Base-by-base conservation (phyloP, 2,888 invertebrate species). In the Drosophila flavopinicola region DNA sequence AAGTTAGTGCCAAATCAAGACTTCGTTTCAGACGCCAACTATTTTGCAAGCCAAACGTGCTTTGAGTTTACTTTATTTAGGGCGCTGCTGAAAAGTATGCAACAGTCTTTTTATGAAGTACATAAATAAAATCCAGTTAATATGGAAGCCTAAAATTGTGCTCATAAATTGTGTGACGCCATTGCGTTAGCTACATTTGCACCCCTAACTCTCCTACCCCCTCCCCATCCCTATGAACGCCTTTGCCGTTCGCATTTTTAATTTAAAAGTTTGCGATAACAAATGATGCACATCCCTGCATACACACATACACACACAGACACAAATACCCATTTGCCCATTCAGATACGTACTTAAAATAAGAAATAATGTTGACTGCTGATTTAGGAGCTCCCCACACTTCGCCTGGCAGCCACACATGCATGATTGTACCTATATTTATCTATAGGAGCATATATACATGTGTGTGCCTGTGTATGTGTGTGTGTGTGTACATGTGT, bases 231-330 rank as follows among this genome's bases (percentile, higher is more conserved):
- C 17, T 2, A 11, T 24, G 11, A 17, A 15, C n/a, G 38, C 60
- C 56, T 52, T 25, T 17, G n/a, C 30, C 27, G 65, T 58, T 58
- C 49, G 41, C 74, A 56, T 61, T 87, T 78, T 84, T 85, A 86
- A 85, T 88, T 88, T 85, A 74, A 85, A 85, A 85, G 88, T 85
- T 88, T 80, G 88, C 74, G 87, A 88, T 85, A 85, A 85, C 85
- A 88, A 85, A 85, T 85, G 85, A 88, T 75, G 88, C 73, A 75
- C 85, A 84, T 67, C 72, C 85, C 52, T 24, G 25, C n/a, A 33
- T 11, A 39, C 39, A 39, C 49, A 42, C 35, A 58, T 45, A 59
- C 59, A 27, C 45, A 48, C 60, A 23, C 44, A 33, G 45, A 25
- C 33, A 4, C 53, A 49, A 30, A 20, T 39, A 41, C 41, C 47